Percentiles rank a stretch among this genome's conserved stretches.
Evolutionary conservation across 2,888 invertebrate genomes (phyloP).

Genomic region (Tenthredo amoena): DNA sequence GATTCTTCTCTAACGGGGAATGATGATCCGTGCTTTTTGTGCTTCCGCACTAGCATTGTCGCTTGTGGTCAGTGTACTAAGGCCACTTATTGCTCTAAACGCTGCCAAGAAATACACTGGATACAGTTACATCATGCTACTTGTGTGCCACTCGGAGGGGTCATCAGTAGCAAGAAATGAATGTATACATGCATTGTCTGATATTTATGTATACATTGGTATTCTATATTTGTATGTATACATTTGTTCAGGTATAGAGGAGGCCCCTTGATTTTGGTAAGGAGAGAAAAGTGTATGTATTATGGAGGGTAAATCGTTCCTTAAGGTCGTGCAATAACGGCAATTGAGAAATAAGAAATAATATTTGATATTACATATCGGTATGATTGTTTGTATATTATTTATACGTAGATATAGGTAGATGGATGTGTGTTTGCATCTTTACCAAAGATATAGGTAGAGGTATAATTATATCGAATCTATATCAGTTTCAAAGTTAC

Average conservation of each 20-base stretch:
- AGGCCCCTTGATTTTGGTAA: not conserved
- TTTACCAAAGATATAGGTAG: not conserved
- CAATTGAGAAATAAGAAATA: not conserved
- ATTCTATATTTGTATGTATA: no score
- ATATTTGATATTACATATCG: not conserved
- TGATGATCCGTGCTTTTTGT: not conserved
- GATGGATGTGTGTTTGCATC: not conserved
- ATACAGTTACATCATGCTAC: constrained; percentile 58
- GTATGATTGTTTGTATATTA: not conserved
- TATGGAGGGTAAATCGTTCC: not conserved
- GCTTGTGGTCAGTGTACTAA: constrained; percentile 61
- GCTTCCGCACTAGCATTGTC: constrained; percentile 56
- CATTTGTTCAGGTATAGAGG: not conserved
- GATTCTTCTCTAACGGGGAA: not conserved
- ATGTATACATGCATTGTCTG: not conserved
- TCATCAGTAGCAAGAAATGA: not conserved
- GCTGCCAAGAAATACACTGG: constrained; percentile 64
- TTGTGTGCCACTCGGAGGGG: constrained; percentile 57
- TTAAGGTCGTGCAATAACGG: not conserved
- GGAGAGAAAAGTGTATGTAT: not conserved
- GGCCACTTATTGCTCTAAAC: constrained; percentile 64
- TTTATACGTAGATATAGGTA: not conserved
- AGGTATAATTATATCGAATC: no score
- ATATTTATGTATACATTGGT: not conserved
- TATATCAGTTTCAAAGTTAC: not conserved